These are phyloP conservation scores for Peromyscus californicus DNA, from an alignment of 2,113 vertebrate species.

Conservation along the genomic window DNA sequence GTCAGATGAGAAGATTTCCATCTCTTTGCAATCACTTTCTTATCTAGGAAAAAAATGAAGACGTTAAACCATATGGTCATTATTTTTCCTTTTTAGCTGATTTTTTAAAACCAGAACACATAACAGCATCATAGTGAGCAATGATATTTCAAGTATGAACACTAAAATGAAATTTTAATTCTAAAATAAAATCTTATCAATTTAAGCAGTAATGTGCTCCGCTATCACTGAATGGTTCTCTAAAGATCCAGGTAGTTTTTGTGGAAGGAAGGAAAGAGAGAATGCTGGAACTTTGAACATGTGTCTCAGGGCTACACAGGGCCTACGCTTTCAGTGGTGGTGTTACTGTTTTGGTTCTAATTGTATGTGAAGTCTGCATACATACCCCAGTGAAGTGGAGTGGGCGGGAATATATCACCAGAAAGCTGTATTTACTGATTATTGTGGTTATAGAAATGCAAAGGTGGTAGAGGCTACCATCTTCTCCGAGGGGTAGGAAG, in stretches of 20 bases:
- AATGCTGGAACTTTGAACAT: slow-evolving; percentile 41
- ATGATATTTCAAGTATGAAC: slow-evolving; percentile 14
- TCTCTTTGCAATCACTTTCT: slow-evolving; percentile 40
- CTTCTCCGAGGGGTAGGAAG: slow-evolving; percentile 63
- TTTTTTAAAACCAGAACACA: slow-evolving; percentile 3
- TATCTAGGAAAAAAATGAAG: neutral
- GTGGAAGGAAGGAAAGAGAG: slow-evolving; percentile 1
- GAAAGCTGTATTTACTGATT: slow-evolving; percentile 50
- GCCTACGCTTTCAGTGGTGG: neutral
- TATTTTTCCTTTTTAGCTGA: slow-evolving; percentile 35
- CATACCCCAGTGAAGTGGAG: neutral
- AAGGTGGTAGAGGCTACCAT: slow-evolving; percentile 68
- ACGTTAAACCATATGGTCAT: slow-evolving; percentile 17
- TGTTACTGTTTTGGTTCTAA: slow-evolving; percentile 21
- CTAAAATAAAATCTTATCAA: slow-evolving; percentile 42
- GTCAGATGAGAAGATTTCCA: slow-evolving; percentile 44
- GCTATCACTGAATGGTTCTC: slow-evolving; percentile 23
- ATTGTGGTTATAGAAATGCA: slow-evolving; percentile 53
- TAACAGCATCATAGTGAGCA: slow-evolving; percentile 10
- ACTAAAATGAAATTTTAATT: slow-evolving; percentile 59
- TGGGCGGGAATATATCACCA: slow-evolving; percentile 38
- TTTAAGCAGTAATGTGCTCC: slow-evolving; percentile 36
- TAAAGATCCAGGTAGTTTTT: neutral
- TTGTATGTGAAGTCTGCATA: slow-evolving; percentile 41
- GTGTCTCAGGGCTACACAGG: neutral